Conservation (phyloP, 2,797 vertebrate genomes). For the Danio choprae region DNA sequence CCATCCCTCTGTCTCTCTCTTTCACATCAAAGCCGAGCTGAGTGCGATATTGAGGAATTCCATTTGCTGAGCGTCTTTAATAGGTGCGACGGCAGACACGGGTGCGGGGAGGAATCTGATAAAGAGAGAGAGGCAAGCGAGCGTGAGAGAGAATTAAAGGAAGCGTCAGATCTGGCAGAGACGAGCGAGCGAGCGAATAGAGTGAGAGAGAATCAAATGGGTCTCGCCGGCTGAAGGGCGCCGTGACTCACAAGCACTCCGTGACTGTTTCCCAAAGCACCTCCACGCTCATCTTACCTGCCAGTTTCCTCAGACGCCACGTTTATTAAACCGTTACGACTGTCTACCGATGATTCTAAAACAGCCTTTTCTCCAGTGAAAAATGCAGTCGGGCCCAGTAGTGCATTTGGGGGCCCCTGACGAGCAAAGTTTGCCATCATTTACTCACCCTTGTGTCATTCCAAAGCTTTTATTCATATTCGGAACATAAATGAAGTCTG, state of each 20-base stretch:
- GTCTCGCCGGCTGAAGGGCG: constrained; percentile 15
- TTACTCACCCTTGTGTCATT: too few relatives aligned
- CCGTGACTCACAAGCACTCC: constrained; percentile 34
- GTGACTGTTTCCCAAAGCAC: constrained; percentile 33
- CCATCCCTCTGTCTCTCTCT: constrained; percentile 19
- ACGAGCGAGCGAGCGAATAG: constrained; percentile 16
- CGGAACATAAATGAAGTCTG: too few relatives aligned
- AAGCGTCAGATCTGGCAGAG: constrained; percentile 52
- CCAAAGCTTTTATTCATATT: too few relatives aligned
- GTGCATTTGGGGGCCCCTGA: background rate
- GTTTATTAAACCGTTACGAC: constrained; percentile 25
- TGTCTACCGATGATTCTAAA: constrained; percentile 2
- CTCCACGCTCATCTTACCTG: constrained; percentile 18
- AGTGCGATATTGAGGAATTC: constrained; percentile 57
- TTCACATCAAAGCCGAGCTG: constrained; percentile 53
- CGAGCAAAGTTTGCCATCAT: too few relatives aligned
- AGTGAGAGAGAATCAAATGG: constrained; percentile 53
- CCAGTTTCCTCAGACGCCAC: constrained; percentile 28
- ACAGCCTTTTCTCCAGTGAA: background rate
- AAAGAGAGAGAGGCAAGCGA: constrained; percentile 45
- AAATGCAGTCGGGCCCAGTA: background rate
- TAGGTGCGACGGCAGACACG: constrained; percentile 56
- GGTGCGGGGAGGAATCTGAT: constrained; percentile 52
- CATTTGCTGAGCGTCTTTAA: constrained; percentile 60
- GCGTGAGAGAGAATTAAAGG: constrained; percentile 52